phyloP scores from a whole-genome alignment of 92 coral and sea anemone species.

The Umimayanthus kanabou region DNA sequence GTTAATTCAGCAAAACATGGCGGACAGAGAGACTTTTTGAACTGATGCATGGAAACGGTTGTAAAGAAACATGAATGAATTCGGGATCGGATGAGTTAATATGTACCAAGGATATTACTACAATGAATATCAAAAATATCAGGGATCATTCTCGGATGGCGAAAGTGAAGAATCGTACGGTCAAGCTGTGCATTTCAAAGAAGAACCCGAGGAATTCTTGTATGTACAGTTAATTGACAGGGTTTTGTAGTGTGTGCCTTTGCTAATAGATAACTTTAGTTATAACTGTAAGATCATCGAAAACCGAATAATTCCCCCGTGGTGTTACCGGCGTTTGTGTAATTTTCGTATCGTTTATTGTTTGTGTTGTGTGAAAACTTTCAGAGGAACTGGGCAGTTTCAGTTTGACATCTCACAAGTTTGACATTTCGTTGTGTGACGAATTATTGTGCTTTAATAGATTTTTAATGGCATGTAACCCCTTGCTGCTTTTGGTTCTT shows the following conservation, averaged over 20 bases:
- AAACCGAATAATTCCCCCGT: neutral
- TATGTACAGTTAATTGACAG: constrained; percentile 36
- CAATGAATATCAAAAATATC: constrained; percentile 71
- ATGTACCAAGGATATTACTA: constrained; percentile 81
- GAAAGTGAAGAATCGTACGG: constrained; percentile 66
- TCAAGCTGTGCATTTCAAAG: constrained; percentile 64
- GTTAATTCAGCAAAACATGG: constrained; percentile 62
- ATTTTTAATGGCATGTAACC: no score
- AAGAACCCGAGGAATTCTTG: constrained; percentile 49
- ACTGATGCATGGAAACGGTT: constrained; percentile 1
- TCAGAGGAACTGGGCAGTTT: neutral
- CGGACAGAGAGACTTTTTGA: constrained; percentile 49
- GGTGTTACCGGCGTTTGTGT: neutral
- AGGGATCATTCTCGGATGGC: constrained; percentile 66
- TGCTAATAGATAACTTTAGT: neutral
- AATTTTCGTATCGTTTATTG: neutral
- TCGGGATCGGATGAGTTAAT: constrained; percentile 62
- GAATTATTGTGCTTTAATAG: no score
- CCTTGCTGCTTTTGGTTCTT: no score
- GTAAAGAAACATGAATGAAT: constrained; percentile 68
- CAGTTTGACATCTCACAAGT: neutral
- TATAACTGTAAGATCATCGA: neutral
- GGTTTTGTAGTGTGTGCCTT: neutral
- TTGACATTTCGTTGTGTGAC: neutral
- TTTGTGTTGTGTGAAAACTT: neutral